phyloP scores from a whole-genome alignment of 2,113 vertebrate genomes.

The Marmota monax region DNA sequence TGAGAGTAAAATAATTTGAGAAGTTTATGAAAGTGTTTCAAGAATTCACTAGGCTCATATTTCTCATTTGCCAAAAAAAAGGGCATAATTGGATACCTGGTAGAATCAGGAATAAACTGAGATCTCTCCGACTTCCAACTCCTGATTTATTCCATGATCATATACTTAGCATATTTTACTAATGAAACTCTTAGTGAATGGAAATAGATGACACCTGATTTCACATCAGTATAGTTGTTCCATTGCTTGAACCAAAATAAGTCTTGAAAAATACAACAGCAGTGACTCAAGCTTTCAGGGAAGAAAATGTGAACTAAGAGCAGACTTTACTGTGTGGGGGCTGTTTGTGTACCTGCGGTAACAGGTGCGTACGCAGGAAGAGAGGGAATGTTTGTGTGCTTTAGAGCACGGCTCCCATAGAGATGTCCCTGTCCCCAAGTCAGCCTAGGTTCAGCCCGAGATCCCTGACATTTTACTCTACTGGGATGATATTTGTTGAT shows the following conservation, averaged over 20 bases:
- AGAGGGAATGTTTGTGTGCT: not conserved
- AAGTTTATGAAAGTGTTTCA: slow-evolving; percentile 49
- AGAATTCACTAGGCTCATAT: not conserved
- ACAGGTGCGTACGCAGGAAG: not conserved
- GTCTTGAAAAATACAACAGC: not conserved
- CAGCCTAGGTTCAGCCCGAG: not conserved
- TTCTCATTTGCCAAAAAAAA: not conserved
- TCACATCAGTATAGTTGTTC: not conserved
- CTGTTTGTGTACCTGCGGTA: not conserved
- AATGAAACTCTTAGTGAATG: not conserved
- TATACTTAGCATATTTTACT: not conserved
- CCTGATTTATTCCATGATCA: too few species aligned
- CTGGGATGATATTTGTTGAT: not conserved
- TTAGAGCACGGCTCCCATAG: not conserved
- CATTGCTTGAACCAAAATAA: not conserved
- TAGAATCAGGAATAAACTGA: not conserved
- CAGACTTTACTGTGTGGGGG: too few species aligned
- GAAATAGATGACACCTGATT: not conserved
- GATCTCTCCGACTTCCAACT: not conserved
- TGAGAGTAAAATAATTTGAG: slow-evolving; percentile 54
- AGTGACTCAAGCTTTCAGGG: not conserved
- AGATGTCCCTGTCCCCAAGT: not conserved
- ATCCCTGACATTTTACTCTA: not conserved
- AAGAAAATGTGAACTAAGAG: not conserved
- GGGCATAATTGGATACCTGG: not conserved